Base-by-base conservation (phyloP, 2,888 invertebrate species). In the Iselma pallidipennis region DNA sequence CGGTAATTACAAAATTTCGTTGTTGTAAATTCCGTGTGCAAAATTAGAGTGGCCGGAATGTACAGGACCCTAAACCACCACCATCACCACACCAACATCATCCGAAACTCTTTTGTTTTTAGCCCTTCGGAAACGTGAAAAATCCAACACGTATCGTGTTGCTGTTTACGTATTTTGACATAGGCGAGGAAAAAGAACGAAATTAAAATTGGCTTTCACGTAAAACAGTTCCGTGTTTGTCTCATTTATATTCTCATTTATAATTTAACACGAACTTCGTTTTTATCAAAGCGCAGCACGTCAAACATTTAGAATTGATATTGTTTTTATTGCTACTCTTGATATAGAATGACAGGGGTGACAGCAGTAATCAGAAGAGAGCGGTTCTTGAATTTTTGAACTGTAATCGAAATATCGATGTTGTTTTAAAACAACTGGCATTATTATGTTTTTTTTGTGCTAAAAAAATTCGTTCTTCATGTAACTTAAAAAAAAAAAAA, bases 91-190 rank as follows among this genome's bases (percentile, higher is more conserved):
- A 16, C 16, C 1, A 7, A 16, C 16, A 37, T 29, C 12, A 29
- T 29, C 5, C 12, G 29, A 37, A 14, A 37, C 37, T 37, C 37
- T 37, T 37, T 37, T 37, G 56, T 60, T 57, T 19, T 50, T 51
- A 54, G 50, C 21, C 42, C 52, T 50, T n/a, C 28, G 19, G 14
- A 57, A 63, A 55, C 50, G 51, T 48, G 58, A 19, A 50, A 49
- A 58, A 62, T 57, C 50, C 57, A 54, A 62, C 55, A 59, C 51
- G 59, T 62, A 59, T 59, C 59, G 63, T 63, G 59, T 59, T 56
- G 51, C 48, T 62, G 51, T 56, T 59, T 61, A 58, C 57, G 62
- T 62, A 55, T 62, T 63, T 59, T 59, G 59, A 56, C 59, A 63
- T 9, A 37, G 16, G 3, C 12, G n/a, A 5, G n/a, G 4, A 33